Conservation (phyloP, 2,888 invertebrate species). For the Callyntrura guangdongensis region DNA sequence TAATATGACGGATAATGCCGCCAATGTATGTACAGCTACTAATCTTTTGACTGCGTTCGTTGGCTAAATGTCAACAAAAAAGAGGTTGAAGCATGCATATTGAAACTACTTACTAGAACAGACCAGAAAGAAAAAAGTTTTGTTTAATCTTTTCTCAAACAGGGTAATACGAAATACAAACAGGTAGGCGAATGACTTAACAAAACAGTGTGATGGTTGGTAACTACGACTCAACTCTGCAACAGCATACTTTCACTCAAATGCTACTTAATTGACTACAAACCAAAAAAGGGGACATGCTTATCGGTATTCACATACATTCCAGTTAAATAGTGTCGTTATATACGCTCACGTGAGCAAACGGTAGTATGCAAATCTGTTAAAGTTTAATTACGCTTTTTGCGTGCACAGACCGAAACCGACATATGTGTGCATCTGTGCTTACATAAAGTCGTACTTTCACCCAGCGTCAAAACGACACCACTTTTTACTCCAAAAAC, state of each 20-base stretch:
- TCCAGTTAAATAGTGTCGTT: not conserved
- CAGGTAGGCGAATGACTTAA: not conserved
- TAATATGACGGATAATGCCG: too few species aligned
- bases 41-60: not conserved
- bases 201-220: not conserved
- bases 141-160: not conserved
- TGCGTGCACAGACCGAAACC: too few species aligned
- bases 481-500: too few species aligned
- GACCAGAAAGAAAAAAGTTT: not conserved
- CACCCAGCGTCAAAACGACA: too few species aligned
- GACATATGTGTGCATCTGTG: too few species aligned
- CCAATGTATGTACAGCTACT: not conserved
- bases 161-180: not conserved
- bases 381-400: too few species aligned
- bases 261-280: not conserved
- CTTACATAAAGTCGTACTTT: too few species aligned
- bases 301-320: not conserved
- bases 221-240: not conserved
- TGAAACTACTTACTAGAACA: not conserved
- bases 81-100: not conserved
- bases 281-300: slow-evolving; percentile 27
- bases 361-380: too few species aligned
- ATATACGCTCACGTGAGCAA: not conserved
- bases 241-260: slow-evolving; percentile 15
- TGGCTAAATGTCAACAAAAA: not conserved